A percentile compares a stretch with the other conserved stretches of the same genome.
These are phyloP conservation scores for Spatulosminthurus flaviceps DNA, from an alignment of 2,888 invertebrate species.

Conservation along the genomic window DNA sequence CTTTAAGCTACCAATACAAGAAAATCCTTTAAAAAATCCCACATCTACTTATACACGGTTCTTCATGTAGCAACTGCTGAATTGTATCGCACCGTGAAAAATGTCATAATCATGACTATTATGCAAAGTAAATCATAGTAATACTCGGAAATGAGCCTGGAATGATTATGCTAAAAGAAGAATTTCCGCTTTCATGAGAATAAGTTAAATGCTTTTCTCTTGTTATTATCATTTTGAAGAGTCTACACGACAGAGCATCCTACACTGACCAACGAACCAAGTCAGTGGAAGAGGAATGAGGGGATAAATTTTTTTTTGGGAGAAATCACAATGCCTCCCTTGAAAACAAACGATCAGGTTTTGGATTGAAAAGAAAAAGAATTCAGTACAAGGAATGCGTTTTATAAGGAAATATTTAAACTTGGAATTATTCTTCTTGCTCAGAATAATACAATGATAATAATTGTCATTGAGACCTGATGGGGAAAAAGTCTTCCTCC, in stretches of 20 bases:
- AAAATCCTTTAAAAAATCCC: too few relatives aligned
- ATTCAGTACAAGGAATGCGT: conserved; percentile 50
- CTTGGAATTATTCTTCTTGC: conserved; percentile 18
- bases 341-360: not conserved
- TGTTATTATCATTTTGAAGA: conserved; percentile 3
- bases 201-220: conserved; percentile 25
- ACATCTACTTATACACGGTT: too few relatives aligned
- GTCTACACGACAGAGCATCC: not conserved
- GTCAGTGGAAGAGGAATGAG: conserved; percentile 6
- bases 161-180: conserved; percentile 39
- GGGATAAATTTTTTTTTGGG: not conserved
- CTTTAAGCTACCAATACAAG: too few relatives aligned
- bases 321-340: not conserved
- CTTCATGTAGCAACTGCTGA: not conserved
- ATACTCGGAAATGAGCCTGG: conserved; percentile 49
- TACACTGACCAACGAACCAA: conserved; percentile 18
- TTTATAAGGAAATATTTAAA: conserved; percentile 47
- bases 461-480: conserved; percentile 41
- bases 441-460: conserved; percentile 34
- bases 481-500: conserved; percentile 38
- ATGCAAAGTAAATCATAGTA: conserved; percentile 45
- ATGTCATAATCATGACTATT: conserved; percentile 51
- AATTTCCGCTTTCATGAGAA: conserved; percentile 42
- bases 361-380: conserved; percentile 30
- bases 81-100: conserved; percentile 29